phyloP scores from a whole-genome alignment of 2,797 vertebrate species.

The Leptatherina wallacei region DNA sequence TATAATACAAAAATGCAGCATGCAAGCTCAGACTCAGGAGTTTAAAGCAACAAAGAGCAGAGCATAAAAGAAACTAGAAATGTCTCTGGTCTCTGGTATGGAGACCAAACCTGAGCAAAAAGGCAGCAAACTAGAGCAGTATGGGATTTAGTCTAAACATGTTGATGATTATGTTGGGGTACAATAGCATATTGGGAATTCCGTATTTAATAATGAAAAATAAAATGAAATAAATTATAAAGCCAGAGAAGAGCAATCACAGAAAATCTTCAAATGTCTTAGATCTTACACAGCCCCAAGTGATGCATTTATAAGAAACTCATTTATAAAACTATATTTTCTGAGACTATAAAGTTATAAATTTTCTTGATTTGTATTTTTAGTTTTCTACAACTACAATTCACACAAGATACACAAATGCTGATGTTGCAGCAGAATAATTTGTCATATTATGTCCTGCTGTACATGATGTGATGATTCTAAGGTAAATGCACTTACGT shows the following conservation, averaged over 20 bases:
- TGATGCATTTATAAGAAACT: no score
- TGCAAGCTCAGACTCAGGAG: background rate
- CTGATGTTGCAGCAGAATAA: background rate
- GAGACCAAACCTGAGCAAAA: slow-evolving; percentile 3
- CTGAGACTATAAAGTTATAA: background rate
- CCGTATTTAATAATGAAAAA: no score
- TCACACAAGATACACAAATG: no score
- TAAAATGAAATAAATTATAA: no score
- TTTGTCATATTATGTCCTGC: background rate
- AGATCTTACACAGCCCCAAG: background rate
- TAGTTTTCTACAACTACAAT: no score
- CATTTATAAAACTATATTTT: no score
- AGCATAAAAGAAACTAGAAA: background rate
- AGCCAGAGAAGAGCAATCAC: background rate
- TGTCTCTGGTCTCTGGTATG: background rate
- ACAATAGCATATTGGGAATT: no score
- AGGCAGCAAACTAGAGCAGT: background rate
- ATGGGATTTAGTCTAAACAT: no score
- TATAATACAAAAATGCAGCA: slow-evolving; percentile 1
- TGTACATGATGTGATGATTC: background rate
- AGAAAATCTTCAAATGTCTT: background rate
- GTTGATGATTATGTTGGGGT: no score
- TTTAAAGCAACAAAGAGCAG: background rate
- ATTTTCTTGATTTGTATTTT: background rate
- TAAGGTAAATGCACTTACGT: no score